Percentiles rank a stretch among this genome's conserved stretches.
phyloP scores from a whole-genome alignment of 2,797 vertebrate species.

The Gymnothorax reevesii region DNA sequence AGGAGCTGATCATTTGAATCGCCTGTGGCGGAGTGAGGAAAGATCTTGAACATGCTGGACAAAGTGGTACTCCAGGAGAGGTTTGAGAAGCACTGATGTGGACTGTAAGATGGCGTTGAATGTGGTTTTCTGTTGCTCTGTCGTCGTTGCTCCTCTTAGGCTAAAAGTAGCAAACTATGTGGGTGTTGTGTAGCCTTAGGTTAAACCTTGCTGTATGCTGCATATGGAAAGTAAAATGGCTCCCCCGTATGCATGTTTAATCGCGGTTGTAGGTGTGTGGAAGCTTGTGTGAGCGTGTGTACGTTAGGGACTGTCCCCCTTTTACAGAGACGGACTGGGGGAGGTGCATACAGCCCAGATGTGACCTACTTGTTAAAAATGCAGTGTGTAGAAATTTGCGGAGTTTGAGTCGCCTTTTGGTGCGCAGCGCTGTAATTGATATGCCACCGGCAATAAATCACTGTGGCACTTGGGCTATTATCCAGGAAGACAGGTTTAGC shows the following conservation, averaged over 20 bases:
- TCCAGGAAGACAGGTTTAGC: conserved; percentile 73
- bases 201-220: not conserved
- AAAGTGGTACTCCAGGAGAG: too few species aligned
- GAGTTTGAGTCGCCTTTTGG: conserved; percentile 42
- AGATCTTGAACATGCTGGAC: too few species aligned
- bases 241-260: not conserved
- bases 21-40: too few species aligned
- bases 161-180: not conserved
- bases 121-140: not conserved
- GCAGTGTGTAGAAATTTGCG: conserved; percentile 34
- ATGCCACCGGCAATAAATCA: conserved; percentile 82
- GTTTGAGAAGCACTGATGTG: too few species aligned
- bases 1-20: too few species aligned
- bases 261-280: not conserved
- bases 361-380: conserved; percentile 39
- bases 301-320: not conserved
- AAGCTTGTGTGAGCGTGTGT: not conserved
- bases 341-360: conserved; percentile 4
- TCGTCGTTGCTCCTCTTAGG: not conserved
- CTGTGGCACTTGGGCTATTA: conserved; percentile 63
- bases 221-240: not conserved
- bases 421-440: conserved; percentile 76
- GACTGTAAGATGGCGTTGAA: not conserved
- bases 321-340: not conserved
- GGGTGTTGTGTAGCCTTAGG: not conserved